Percentiles rank a stretch among this genome's conserved stretches.
Conservation (phyloP, 2,797 vertebrate species). For the Oreonectes daqikongensis region DNA sequence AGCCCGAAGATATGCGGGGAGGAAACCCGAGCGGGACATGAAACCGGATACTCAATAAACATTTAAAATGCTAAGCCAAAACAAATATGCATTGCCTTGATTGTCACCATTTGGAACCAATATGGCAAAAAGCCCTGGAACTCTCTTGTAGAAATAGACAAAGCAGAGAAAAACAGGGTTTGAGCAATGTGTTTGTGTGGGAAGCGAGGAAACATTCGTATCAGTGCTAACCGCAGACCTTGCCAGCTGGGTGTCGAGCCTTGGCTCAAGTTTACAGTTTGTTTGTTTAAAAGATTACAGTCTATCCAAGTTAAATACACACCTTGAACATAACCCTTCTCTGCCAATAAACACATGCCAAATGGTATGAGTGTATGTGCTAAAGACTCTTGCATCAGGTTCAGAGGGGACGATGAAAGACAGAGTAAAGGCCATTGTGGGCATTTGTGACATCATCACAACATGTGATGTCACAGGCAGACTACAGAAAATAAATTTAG, state of each 20-base stretch:
- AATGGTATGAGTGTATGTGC: slow-evolving; percentile 58
- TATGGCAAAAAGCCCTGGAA: slow-evolving; percentile 48
- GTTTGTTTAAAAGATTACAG: slow-evolving; percentile 71
- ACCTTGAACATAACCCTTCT: slow-evolving; percentile 68
- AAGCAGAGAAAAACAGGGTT: slow-evolving; percentile 32
- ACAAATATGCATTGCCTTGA: slow-evolving; percentile 58
- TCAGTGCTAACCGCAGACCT: slow-evolving; percentile 44
- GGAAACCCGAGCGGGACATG: slow-evolving; percentile 63
- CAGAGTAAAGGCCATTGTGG: slow-evolving; percentile 53
- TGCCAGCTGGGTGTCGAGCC: slow-evolving; percentile 54
- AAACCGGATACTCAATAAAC: slow-evolving; percentile 72
- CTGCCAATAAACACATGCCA: slow-evolving; percentile 72
- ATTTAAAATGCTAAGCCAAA: slow-evolving; percentile 65
- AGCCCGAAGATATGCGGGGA: slow-evolving; percentile 65
- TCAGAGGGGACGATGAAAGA: slow-evolving; percentile 61
- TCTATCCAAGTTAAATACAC: slow-evolving; percentile 72
- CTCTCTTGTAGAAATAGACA: slow-evolving; percentile 49
- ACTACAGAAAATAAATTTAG: slow-evolving; percentile 5
- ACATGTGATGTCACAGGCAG: slow-evolving; percentile 58
- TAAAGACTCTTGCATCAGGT: slow-evolving; percentile 68
- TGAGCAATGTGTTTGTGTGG: slow-evolving; percentile 51
- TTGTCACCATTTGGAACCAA: slow-evolving; percentile 65
- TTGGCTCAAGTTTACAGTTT: slow-evolving; percentile 60
- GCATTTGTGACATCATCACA: slow-evolving; percentile 58
- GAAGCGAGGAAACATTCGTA: slow-evolving; percentile 50